Base-by-base conservation (phyloP, 92 coral and sea anemone species). In the Porites evermanni region DNA sequence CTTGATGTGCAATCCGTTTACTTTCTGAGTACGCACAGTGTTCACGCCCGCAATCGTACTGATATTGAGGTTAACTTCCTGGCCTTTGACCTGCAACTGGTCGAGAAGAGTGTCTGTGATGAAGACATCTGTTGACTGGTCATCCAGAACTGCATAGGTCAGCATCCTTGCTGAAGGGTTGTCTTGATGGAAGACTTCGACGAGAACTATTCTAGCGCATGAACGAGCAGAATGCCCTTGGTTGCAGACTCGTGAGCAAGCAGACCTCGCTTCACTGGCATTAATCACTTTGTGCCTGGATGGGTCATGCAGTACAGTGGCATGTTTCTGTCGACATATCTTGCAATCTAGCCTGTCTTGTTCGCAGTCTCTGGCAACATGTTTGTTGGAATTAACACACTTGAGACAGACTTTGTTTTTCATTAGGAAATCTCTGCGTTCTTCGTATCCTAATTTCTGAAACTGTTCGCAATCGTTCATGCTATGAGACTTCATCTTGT, bases 41-140 rank as follows among this genome's bases (percentile, higher is more conserved):
- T 86, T 89, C 3, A 78, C 23, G 19, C 96, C 96, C 14, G 81
- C 68, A 24, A 91, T 88, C 44, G 89, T 91, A 75, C 82, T 91
- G 16, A 93, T 82, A 77, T 90, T 75, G 18, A 93, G 71, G 76
- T 79, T 79, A 7, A 94, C 86, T 20, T 89, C 93, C 53, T 86
- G 86, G 26, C 89, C 89, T 19, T 79, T 38, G 11, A 56, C 80
- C 6, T 59, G 26, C 10, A 86, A 82, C 74, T 93, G 83, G n/a
- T 74, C 77, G 38, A 89, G 85, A 9, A 88, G 88, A 12, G 94
- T 59, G 24, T 87, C 79, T 69, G 93, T 81, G 18, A 91, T 59
- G 63, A 93, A 88, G n/a, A 93, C 92, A 53, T 91, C 92, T 4
- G 94, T 87, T 0, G 96, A 91, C 78, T 93, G 96, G 85, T 91